A percentile compares a stretch with the other conserved stretches of the same genome.
Conservation (phyloP, 2,888 invertebrate genomes). For the Chorisops tibialis region DNA sequence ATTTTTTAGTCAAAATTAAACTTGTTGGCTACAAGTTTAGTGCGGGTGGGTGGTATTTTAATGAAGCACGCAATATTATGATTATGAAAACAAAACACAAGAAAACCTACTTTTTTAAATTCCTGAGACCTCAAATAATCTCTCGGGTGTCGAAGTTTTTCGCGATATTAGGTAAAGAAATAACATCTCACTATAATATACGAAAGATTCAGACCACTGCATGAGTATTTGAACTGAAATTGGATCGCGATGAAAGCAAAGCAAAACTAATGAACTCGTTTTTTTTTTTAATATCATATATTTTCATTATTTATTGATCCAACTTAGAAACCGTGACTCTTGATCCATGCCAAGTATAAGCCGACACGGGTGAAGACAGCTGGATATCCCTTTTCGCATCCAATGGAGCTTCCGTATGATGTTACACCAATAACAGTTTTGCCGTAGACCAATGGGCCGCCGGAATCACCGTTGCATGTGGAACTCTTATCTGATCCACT, state of each 20-base stretch:
- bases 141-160: too few species aligned
- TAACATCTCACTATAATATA: too few species aligned
- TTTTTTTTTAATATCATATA: neutral
- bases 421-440: slow-evolving; percentile 42
- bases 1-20: too few species aligned
- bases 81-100: too few species aligned
- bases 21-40: too few species aligned
- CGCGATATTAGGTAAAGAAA: too few species aligned
- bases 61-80: too few species aligned
- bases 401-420: slow-evolving; percentile 43
- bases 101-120: too few species aligned
- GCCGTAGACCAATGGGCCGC: slow-evolving; percentile 41
- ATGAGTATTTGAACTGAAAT: too few species aligned
- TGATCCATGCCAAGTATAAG: slow-evolving; percentile 23
- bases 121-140: too few species aligned
- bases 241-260: neutral
- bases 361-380: slow-evolving; percentile 25
- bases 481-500: slow-evolving; percentile 46
- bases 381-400: slow-evolving; percentile 40
- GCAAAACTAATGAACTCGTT: neutral
- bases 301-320: neutral
- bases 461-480: slow-evolving; percentile 54
- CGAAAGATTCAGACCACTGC: too few species aligned
- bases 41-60: too few species aligned
- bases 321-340: neutral